Percentiles rank a stretch among this genome's conserved stretches.
These are phyloP conservation scores for Saimiri boliviensis DNA, from an alignment of 2,113 vertebrate genomes.

Conservation along the genomic window DNA sequence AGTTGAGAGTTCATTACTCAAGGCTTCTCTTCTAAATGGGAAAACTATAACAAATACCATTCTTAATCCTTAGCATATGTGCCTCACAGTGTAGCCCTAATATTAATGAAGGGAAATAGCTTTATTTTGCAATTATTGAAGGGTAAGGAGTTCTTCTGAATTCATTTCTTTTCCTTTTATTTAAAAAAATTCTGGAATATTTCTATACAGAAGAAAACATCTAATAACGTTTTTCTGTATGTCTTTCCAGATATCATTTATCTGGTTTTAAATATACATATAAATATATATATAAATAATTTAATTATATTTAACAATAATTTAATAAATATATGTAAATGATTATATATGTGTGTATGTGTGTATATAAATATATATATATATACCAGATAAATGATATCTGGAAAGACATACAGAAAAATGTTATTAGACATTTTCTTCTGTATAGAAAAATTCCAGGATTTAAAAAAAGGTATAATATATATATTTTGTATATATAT, in stretches of 20 bases:
- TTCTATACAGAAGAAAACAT: neutral
- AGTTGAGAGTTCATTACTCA: neutral
- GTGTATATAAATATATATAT: no score
- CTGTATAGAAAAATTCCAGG: neutral
- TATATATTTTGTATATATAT: no score
- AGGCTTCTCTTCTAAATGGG: neutral
- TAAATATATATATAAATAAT: no score
- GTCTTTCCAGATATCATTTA: neutral
- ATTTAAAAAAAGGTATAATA: no score
- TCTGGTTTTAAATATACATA: no score
- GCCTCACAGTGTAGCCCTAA: neutral
- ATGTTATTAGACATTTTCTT: neutral
- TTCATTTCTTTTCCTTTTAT: conserved; percentile 4
- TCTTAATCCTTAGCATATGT: neutral
- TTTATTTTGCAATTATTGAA: conserved; percentile 5
- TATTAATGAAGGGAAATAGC: neutral
- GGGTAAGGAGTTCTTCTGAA: neutral
- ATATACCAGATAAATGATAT: neutral
- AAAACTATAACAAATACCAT: neutral
- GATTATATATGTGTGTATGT: no score
- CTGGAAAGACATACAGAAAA: neutral
- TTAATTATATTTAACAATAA: no score
- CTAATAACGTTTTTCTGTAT: neutral
- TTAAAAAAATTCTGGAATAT: conserved; percentile 1
- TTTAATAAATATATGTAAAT: no score